phyloP scores from a whole-genome alignment of 1,140 invertebrate species.

The Caenorhabditis brenneri region DNA sequence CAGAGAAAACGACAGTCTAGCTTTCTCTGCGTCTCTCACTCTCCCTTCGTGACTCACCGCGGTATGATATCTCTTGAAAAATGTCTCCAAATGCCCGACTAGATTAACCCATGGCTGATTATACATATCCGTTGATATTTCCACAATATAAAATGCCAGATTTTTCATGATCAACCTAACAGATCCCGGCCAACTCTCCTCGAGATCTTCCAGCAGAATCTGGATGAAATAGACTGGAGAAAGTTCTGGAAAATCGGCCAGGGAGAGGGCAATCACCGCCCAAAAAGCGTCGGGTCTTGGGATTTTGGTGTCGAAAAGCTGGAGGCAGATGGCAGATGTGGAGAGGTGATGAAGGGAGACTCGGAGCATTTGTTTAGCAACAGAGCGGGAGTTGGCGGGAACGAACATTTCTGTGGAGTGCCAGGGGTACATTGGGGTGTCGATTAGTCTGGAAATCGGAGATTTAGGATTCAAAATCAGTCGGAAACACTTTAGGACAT shows the following conservation, averaged over 20 bases:
- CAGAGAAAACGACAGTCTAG: too few species aligned
- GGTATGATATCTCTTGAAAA: conserved; percentile 77
- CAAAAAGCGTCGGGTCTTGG: conserved; percentile 77
- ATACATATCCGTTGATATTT: conserved; percentile 78
- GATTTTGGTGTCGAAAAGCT: conserved; percentile 85
- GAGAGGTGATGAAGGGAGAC: conserved; percentile 87
- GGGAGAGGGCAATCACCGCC: conserved; percentile 86
- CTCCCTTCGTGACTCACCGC: conserved; percentile 63
- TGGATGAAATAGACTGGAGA: conserved; percentile 92
- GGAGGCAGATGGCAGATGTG: conserved; percentile 83
- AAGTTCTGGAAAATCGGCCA: conserved; percentile 94
- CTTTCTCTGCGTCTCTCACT: too few species aligned
- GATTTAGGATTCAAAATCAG: too few species aligned
- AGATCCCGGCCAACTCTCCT: conserved; percentile 62
- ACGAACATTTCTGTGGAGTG: conserved; percentile 79
- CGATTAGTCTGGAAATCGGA: conserved; percentile 66
- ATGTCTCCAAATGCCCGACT: conserved; percentile 82
- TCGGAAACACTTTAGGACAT: conserved; percentile 54
- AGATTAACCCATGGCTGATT: conserved; percentile 78
- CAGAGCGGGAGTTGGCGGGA: conserved; percentile 86
- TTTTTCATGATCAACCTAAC: conserved; percentile 79
- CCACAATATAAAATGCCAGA: conserved; percentile 87
- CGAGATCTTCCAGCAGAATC: conserved; percentile 79
- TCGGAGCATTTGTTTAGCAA: conserved; percentile 93
- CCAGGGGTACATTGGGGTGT: conserved; percentile 78